Percentiles rank a stretch among this genome's conserved stretches.
phyloP scores from a whole-genome alignment of 2,113 vertebrate species.

The Isichthys henryi region DNA sequence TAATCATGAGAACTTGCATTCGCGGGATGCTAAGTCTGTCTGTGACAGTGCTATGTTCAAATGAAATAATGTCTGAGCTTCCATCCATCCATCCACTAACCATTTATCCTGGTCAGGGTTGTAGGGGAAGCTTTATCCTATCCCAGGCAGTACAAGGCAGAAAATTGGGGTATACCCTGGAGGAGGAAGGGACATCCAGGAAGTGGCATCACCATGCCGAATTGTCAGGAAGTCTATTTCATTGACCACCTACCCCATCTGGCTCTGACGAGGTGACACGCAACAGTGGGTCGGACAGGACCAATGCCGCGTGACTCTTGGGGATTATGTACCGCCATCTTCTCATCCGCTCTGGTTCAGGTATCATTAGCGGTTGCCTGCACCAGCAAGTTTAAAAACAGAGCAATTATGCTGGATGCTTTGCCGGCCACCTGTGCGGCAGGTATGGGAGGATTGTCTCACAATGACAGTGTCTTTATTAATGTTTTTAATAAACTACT shows the following conservation, averaged over 20 bases:
- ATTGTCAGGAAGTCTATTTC: background rate
- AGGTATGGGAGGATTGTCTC: background rate
- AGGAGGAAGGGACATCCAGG: background rate
- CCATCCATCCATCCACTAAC: background rate
- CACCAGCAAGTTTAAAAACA: background rate
- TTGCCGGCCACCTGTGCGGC: background rate
- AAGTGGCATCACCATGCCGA: background rate
- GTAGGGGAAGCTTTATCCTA: background rate
- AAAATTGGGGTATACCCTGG: background rate
- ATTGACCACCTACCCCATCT: background rate
- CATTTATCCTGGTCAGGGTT: background rate
- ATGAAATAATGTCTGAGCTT: background rate
- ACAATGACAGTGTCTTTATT: background rate
- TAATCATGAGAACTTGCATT: background rate
- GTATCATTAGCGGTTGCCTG: background rate
- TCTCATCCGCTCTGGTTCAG: background rate
- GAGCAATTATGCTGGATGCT: background rate
- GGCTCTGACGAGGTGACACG: background rate
- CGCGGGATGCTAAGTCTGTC: background rate
- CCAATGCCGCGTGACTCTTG: background rate
- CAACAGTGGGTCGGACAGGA: background rate
- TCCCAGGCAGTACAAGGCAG: background rate
- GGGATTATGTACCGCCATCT: background rate
- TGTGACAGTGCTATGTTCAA: background rate
- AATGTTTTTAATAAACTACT: background rate